Percentiles rank a stretch among this genome's conserved stretches.
Evolutionary conservation across 2,113 vertebrate genomes (phyloP).

Genomic region (Dromiciops gliroides): DNA sequence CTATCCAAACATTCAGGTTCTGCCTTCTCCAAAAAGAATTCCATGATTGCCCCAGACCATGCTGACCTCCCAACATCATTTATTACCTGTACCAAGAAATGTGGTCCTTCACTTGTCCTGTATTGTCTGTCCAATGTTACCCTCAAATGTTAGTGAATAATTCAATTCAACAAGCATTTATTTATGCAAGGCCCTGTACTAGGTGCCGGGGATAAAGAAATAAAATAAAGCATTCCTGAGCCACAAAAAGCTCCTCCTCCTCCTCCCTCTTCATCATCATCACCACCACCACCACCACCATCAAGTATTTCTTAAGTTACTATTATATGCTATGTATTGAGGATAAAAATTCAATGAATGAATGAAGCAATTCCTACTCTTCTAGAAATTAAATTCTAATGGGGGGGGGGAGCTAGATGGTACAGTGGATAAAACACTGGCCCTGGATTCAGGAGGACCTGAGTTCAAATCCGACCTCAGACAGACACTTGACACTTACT

Average conservation of each 20-base stretch:
- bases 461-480: too few relatives aligned
- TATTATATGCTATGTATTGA: neutral
- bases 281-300: neutral
- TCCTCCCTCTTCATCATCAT: too few relatives aligned
- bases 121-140: neutral
- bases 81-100: neutral
- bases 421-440: too few relatives aligned
- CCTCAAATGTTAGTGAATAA: neutral
- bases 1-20: neutral
- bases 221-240: neutral
- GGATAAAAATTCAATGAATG: neutral
- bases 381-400: neutral
- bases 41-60: neutral
- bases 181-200: neutral
- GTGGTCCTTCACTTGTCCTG: neutral
- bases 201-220: neutral
- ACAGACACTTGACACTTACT: too few relatives aligned
- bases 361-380: neutral
- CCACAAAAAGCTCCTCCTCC: neutral
- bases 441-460: too few relatives aligned
- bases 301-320: neutral
- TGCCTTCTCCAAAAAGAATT: neutral
- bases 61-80: neutral
- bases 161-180: neutral
- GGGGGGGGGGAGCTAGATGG: too few relatives aligned